Percentiles rank a stretch among this genome's conserved stretches.
Evolutionary conservation across 2,797 vertebrate species (phyloP).

Genomic region (Morus bassanus): DNA sequence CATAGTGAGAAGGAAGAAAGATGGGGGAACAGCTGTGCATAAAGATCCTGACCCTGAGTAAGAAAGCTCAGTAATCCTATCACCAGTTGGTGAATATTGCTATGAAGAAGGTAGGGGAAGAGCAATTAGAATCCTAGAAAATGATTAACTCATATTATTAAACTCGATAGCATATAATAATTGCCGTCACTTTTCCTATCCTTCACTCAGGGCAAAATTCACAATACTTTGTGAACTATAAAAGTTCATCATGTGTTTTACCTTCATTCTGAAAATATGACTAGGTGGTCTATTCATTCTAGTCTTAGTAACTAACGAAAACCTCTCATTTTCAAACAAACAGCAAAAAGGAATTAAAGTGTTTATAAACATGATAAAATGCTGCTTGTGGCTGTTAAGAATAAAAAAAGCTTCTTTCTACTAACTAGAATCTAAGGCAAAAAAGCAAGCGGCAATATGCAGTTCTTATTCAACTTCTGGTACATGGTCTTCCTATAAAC

Average conservation of each 20-base stretch:
- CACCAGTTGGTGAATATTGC: background rate
- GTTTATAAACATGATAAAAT: background rate
- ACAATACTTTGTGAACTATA: background rate
- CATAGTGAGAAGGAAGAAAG: background rate
- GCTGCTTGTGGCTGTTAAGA: background rate
- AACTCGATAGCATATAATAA: background rate
- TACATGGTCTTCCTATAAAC: background rate
- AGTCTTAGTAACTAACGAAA: background rate
- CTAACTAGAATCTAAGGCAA: background rate
- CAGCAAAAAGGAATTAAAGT: background rate
- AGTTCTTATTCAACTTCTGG: background rate
- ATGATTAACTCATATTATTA: too few relatives aligned
- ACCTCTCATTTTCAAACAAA: background rate
- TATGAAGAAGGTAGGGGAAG: background rate
- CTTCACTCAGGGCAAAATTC: background rate
- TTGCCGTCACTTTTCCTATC: background rate
- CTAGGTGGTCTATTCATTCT: background rate
- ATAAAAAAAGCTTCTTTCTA: background rate
- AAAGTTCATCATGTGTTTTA: background rate
- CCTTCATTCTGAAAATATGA: background rate
- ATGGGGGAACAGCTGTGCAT: background rate
- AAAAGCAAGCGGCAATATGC: background rate
- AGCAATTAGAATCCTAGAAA: background rate
- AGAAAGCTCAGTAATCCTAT: background rate
- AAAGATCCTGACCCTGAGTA: background rate